A percentile compares a stretch with the other conserved stretches of the same genome.
These are phyloP conservation scores for Ataeniobius toweri DNA, from an alignment of 2,797 vertebrate species.

Conservation along the genomic window DNA sequence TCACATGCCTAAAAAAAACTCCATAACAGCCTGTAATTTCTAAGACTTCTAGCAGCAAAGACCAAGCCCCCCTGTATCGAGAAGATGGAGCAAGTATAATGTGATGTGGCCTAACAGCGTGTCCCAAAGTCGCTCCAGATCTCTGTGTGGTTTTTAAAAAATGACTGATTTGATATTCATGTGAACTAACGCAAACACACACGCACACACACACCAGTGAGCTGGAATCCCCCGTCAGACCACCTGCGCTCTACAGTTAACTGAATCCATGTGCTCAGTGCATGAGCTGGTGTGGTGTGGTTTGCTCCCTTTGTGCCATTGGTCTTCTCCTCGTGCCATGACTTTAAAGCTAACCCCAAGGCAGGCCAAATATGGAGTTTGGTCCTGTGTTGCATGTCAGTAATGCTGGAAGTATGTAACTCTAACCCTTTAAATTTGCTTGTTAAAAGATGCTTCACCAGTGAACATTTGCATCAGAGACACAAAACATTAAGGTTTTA, in stretches of 20 bases:
- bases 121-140: constrained; percentile 9
- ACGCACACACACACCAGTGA: constrained; percentile 18
- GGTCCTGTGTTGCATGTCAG: constrained; percentile 30
- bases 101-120: constrained; percentile 10
- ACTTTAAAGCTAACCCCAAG: constrained; percentile 60
- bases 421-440: constrained; percentile 1
- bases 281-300: constrained; percentile 61
- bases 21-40: not conserved
- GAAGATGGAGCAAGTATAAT: constrained; percentile 1
- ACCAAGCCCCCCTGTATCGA: not conserved
- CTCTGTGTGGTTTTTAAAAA: constrained; percentile 30
- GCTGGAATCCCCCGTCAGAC: constrained; percentile 76
- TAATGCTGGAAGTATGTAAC: constrained; percentile 5
- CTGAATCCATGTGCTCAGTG: constrained; percentile 76
- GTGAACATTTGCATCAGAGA: not conserved
- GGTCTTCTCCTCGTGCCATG: constrained; percentile 57
- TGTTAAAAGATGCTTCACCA: constrained; percentile 2
- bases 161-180: constrained; percentile 31
- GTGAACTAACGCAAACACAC: constrained; percentile 12
- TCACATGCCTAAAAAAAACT: not conserved
- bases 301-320: constrained; percentile 62
- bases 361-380: constrained; percentile 27
- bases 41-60: not conserved
- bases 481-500: not conserved
- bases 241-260: constrained; percentile 76